Percentiles rank a stretch among this genome's conserved stretches.
These are phyloP conservation scores for Parnassius orleans DNA, from an alignment of 2,888 invertebrate species.

Conservation along the genomic window DNA sequence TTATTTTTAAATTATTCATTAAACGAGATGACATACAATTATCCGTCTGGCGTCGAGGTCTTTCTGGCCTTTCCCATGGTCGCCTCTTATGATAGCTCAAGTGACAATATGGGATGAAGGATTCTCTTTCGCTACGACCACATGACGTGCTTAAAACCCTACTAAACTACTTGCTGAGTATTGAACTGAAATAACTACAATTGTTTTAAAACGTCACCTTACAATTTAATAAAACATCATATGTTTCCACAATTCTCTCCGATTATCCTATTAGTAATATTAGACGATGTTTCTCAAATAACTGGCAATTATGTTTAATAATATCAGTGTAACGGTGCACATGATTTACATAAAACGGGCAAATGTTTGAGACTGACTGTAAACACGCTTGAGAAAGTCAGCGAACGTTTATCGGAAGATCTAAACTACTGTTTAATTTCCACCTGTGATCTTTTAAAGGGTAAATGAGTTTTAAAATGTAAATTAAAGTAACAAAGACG, in stretches of 20 bases:
- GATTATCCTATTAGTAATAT: conserved; percentile 54
- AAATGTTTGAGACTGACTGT: conserved; percentile 46
- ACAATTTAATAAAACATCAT: conserved; percentile 45
- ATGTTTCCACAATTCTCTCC: conserved; percentile 44
- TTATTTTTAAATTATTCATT: too few species aligned
- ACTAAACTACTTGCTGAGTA: not conserved
- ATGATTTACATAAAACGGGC: conserved; percentile 57
- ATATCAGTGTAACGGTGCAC: conserved; percentile 46
- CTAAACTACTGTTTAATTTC: conserved; percentile 18
- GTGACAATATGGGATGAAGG: too few species aligned
- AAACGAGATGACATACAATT: too few species aligned
- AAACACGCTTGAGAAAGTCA: conserved; percentile 33
- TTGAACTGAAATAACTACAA: conserved; percentile 34
- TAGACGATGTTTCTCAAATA: conserved; percentile 67
- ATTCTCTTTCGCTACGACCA: too few species aligned
- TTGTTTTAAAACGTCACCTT: conserved; percentile 49
- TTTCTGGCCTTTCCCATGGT: too few species aligned
- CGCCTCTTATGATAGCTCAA: too few species aligned
- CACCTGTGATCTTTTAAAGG: not conserved
- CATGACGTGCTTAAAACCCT: too few species aligned
- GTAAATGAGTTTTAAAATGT: too few species aligned
- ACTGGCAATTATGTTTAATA: conserved; percentile 63
- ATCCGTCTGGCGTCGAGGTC: too few species aligned
- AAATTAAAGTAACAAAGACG: too few species aligned
- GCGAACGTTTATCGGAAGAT: conserved; percentile 23